Percentiles rank a stretch among this genome's conserved stretches.
These are phyloP conservation scores for Leiothrix lutea DNA, from an alignment of 2,113 vertebrate species.

Conservation along the genomic window DNA sequence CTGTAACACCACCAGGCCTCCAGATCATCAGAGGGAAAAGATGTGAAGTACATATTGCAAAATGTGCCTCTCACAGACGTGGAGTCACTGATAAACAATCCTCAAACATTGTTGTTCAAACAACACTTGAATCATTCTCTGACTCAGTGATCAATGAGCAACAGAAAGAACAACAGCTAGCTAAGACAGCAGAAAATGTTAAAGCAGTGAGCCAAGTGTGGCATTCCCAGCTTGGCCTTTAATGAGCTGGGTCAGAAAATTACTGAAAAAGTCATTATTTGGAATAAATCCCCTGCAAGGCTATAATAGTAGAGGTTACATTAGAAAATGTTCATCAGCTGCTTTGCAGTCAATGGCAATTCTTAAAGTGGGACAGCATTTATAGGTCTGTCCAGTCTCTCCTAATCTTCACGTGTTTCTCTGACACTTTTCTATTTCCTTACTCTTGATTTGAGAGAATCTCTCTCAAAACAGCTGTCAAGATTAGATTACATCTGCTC, in stretches of 20 bases:
- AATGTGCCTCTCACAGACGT: neutral
- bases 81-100: constrained; percentile 8
- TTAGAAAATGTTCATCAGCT: neutral
- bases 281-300: neutral
- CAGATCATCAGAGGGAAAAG: neutral
- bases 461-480: neutral
- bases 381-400: neutral
- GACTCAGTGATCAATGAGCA: constrained; percentile 20
- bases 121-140: constrained; percentile 35
- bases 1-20: neutral
- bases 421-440: neutral
- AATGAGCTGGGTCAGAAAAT: neutral
- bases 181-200: neutral
- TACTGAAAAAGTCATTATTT: neutral
- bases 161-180: neutral
- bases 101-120: neutral
- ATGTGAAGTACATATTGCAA: constrained; percentile 1
- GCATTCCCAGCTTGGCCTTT: neutral
- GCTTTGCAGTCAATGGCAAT: neutral
- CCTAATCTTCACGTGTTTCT: neutral
- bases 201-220: neutral
- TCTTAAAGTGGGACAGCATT: neutral
- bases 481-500: neutral
- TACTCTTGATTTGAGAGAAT: constrained; percentile 20
- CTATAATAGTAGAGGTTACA: neutral